A percentile compares a stretch with the other conserved stretches of the same genome.
Conservation (phyloP, 2,888 invertebrate genomes). For the Andrena bicolor region DNA sequence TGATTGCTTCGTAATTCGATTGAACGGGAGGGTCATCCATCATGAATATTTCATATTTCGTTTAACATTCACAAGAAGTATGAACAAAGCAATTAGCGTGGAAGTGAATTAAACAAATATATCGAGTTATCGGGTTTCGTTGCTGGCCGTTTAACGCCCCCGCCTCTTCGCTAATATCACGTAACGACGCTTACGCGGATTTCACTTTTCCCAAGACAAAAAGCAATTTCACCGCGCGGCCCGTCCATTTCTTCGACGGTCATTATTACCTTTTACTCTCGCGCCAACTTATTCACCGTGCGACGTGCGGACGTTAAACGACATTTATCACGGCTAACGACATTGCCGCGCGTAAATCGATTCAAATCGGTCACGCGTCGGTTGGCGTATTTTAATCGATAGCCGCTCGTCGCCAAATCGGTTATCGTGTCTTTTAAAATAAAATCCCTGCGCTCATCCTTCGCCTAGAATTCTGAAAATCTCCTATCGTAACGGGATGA, state of each 20-base stretch:
- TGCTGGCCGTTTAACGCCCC: background rate
- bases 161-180: slow-evolving; percentile 33
- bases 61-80: background rate
- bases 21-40: background rate
- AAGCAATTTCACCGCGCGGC: slow-evolving; percentile 65
- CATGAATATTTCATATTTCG: background rate
- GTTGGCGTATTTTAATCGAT: background rate
- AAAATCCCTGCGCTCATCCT: no score
- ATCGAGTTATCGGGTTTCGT: background rate
- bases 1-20: slow-evolving; percentile 21
- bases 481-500: slow-evolving; percentile 5
- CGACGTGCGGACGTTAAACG: slow-evolving; percentile 7
- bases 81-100: no score
- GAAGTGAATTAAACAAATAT: no score
- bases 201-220: slow-evolving; percentile 74
- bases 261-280: slow-evolving; percentile 57
- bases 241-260: slow-evolving; percentile 37
- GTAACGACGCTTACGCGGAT: slow-evolving; percentile 55
- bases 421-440: no score
- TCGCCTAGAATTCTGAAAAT: no score
- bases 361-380: background rate
- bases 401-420: background rate
- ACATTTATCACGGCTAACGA: background rate
- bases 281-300: slow-evolving; percentile 16
- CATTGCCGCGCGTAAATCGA: background rate